phyloP scores from a whole-genome alignment of 2,113 vertebrate species.

The Sisor rabdophorus region DNA sequence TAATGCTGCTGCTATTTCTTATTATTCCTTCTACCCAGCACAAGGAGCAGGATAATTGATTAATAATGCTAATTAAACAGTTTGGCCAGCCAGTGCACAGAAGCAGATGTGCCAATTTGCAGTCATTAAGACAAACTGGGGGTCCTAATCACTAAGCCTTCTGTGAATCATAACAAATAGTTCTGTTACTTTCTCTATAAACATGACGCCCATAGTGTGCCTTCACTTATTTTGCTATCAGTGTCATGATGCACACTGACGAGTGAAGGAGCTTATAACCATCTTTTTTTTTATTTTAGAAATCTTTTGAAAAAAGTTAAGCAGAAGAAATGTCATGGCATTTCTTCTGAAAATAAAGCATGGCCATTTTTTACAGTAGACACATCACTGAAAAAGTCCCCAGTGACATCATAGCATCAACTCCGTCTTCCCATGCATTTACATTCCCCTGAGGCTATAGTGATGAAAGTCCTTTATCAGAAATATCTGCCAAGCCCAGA shows the following conservation, averaged over 20 bases:
- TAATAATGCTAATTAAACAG: constrained; percentile 77
- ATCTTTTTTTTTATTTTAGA: neutral
- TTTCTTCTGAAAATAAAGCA: constrained; percentile 14
- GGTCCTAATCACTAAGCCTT: constrained; percentile 68
- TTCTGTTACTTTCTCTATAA: constrained; percentile 47
- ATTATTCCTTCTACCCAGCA: constrained; percentile 35
- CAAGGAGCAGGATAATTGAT: constrained; percentile 73
- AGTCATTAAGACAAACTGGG: constrained; percentile 73
- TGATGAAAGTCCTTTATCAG: constrained; percentile 53
- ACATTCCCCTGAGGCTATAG: constrained; percentile 19
- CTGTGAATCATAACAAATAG: constrained; percentile 73
- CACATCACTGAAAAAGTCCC: constrained; percentile 41
- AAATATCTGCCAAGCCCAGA: constrained; percentile 45
- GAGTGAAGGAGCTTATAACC: neutral
- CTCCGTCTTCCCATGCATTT: constrained; percentile 17
- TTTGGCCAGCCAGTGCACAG: constrained; percentile 72
- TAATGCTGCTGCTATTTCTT: constrained; percentile 36
- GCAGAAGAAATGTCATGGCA: constrained; percentile 21
- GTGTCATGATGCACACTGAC: constrained; percentile 3
- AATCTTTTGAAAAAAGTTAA: neutral
- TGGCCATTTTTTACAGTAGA: constrained; percentile 7
- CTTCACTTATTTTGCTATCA: neutral
- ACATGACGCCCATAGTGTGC: constrained; percentile 25
- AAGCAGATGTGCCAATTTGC: constrained; percentile 79
- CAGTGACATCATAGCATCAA: constrained; percentile 46